Evolutionary conservation across 2,888 invertebrate species (phyloP).

Genomic region (Tortricodes alternella): DNA sequence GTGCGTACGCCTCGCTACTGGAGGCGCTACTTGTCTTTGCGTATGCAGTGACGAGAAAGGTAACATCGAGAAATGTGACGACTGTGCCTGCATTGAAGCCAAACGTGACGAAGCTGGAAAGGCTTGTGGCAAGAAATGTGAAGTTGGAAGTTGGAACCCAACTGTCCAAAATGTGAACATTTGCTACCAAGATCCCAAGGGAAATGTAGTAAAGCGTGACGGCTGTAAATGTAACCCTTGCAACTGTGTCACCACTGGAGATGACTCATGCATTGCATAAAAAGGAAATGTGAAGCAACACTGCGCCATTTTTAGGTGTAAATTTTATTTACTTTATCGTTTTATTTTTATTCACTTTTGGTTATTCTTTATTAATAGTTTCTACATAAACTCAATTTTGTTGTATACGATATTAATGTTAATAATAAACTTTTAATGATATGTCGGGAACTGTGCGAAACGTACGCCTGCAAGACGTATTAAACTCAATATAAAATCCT

Average conservation of each 20-base stretch:
- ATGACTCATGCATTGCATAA: background rate
- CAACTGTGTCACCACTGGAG: background rate
- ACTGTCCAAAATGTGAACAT: conserved; percentile 25
- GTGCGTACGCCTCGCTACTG: conserved; percentile 51
- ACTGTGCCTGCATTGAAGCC: too few species aligned
- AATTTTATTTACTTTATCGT: too few species aligned
- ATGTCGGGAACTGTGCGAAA: too few species aligned
- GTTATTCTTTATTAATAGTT: too few species aligned
- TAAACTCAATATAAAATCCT: background rate
- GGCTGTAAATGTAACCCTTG: conserved; percentile 42
- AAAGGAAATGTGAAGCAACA: conserved; percentile 32
- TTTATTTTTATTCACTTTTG: too few species aligned
- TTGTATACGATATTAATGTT: too few species aligned
- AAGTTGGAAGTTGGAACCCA: conserved; percentile 32
- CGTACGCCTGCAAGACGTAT: too few species aligned
- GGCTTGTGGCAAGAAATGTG: conserved; percentile 29
- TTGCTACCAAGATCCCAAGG: conserved; percentile 37
- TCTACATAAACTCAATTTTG: too few species aligned
- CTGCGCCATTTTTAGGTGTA: too few species aligned
- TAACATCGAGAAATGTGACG: conserved; percentile 20
- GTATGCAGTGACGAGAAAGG: conserved; percentile 34
- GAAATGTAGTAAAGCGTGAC: conserved; percentile 38
- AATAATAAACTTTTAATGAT: too few species aligned
- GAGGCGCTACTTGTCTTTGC: conserved; percentile 41
- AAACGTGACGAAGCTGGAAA: conserved; percentile 5